Base-by-base conservation (phyloP, 2,888 invertebrate genomes). In the Plemyria rubiginata region DNA sequence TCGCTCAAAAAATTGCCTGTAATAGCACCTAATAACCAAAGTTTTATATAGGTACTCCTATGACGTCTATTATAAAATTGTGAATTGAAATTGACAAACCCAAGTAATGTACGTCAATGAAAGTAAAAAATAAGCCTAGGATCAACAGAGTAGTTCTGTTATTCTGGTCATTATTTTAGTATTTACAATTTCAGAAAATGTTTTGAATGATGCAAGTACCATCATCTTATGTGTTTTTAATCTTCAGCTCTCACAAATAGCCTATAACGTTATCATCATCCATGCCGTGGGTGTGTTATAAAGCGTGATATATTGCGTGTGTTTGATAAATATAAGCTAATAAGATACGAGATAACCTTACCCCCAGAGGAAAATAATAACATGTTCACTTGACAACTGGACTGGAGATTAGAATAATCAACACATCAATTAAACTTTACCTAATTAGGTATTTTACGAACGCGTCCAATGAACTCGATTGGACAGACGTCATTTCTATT, bases 331-430 rank as follows among this genome's bases (percentile, higher is more conserved):
- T 72, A 73, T 53, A 16, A 53, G 12, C 48, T 32, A 53, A 49
- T 49, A 54, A 51, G 66, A 68, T 68, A 63, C 32, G 41, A 57
- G 72, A 65, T 71, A 77, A 74, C 72, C 73, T 72, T 70, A 79
- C 79, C 81, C 78, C 78, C 76, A 70, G 61, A 67, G 66, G 71
- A 69, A 55, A 52, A 36, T 62, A 69, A 69, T 62, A 78, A 76
- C 72, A 78, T 73, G 68, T 75, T 70, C 74, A 73, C 76, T 77
- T 81, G 78, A 72, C 78, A 69, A 81, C 73, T 60, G 46, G 11
- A 81, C 73, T 60, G 46, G 11, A 8, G 29, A 60, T 58, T 54
- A 60, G 7, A 66, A 36, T 58, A 40, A 54, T 59, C 50, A 54
- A 28, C 9, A 16, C 7, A 49, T 59, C 46, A 46, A 45, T 45